Percentiles rank a stretch among this genome's conserved stretches.
Conservation (phyloP, 2,113 vertebrate species). For the Anguilla rostrata region DNA sequence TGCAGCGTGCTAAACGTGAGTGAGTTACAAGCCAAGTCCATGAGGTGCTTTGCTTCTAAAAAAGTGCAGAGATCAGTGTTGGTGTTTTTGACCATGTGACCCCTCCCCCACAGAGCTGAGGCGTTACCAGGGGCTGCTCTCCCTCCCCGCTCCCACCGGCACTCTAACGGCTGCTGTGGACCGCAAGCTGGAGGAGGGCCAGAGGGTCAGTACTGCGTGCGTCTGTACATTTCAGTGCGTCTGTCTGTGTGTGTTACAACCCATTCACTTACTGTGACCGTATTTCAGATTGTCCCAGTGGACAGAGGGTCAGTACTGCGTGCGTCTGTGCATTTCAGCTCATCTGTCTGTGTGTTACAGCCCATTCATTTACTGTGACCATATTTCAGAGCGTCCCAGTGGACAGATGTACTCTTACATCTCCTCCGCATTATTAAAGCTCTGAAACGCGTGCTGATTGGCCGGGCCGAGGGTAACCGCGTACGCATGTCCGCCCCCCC, state of each 20-base stretch:
- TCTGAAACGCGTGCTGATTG: too few species aligned
- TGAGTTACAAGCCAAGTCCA: too few species aligned
- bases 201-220: conserved; percentile 73
- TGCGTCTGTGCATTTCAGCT: background rate
- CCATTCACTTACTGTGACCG: background rate
- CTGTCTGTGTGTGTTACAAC: background rate
- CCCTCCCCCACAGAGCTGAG: conserved; percentile 69
- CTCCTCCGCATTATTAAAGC: too few species aligned
- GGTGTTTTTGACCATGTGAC: background rate
- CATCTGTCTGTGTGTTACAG: background rate
- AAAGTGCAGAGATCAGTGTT: too few species aligned
- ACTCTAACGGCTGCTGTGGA: conserved; percentile 76
- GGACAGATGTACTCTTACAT: background rate
- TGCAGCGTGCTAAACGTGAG: too few species aligned
- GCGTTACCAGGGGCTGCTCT: conserved; percentile 74
- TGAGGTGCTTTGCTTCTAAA: too few species aligned
- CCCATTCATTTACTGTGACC: background rate
- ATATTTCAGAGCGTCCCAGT: too few species aligned
- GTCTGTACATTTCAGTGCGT: background rate
- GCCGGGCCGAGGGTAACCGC: background rate
- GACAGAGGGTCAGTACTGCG: background rate
- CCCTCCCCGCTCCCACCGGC: conserved; percentile 69
- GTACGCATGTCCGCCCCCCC: conserved; percentile 12
- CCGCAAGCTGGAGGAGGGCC: conserved; percentile 87
- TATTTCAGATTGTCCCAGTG: too few species aligned